These are phyloP conservation scores for Chromis chromis DNA, from an alignment of 2,797 vertebrate genomes.

Conservation along the genomic window DNA sequence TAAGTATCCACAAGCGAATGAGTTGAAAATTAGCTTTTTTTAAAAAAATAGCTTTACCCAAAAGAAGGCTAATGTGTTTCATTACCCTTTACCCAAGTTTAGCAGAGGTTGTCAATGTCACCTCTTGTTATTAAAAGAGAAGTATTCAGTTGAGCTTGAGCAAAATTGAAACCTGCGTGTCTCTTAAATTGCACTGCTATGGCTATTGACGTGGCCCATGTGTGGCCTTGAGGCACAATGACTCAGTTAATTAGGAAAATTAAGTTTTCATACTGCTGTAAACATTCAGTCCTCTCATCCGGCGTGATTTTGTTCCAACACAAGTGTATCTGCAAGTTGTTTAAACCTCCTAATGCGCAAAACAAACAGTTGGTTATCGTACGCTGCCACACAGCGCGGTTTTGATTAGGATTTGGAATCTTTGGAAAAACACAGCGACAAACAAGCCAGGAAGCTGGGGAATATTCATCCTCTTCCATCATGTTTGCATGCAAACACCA, in stretches of 20 bases:
- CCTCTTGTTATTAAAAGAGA: no score
- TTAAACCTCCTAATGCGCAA: background rate
- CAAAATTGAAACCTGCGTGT: constrained; percentile 27
- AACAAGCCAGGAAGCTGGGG: background rate
- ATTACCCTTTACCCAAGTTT: background rate
- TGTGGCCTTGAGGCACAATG: constrained; percentile 30
- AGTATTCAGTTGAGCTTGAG: constrained; percentile 8
- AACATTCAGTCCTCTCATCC: constrained; percentile 4
- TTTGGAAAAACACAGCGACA: background rate
- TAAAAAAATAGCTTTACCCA: background rate
- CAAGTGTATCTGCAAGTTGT: background rate
- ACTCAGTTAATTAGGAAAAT: constrained; percentile 64
- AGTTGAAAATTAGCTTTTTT: background rate
- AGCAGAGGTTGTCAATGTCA: background rate
- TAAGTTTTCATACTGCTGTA: constrained; percentile 35
- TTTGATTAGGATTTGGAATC: background rate
- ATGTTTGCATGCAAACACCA: no score
- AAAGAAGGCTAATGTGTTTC: background rate
- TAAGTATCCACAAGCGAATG: background rate
- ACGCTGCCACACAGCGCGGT: background rate
- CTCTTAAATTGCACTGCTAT: constrained; percentile 27
- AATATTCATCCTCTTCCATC: no score
- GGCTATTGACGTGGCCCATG: constrained; percentile 14
- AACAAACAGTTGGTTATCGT: background rate
- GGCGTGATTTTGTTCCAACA: background rate